These are phyloP conservation scores for Hirudo medicinalis DNA, from an alignment of 1,140 invertebrate genomes.

Conservation along the genomic window DNA sequence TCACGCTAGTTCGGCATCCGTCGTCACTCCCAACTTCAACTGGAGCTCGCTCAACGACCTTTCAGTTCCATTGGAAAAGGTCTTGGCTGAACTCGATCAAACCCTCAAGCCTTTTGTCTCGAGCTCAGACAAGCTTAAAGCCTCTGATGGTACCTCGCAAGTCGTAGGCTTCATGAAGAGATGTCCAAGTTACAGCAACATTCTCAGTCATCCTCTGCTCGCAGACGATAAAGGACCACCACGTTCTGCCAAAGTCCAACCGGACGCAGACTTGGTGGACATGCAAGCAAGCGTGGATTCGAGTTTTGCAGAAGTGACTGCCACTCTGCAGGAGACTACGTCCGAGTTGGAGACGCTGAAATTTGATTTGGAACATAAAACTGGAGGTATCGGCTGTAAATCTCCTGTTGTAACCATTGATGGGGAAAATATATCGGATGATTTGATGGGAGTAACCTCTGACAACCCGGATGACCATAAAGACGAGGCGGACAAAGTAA, in stretches of 20 bases:
- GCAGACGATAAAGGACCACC: neutral
- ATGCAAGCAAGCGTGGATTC: neutral
- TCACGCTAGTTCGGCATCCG: neutral
- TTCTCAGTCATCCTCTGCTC: constrained; percentile 1
- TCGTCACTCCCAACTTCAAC: neutral
- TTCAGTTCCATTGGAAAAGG: constrained; percentile 5
- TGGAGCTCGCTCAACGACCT: constrained; percentile 4
- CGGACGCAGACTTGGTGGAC: no score
- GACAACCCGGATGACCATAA: neutral
- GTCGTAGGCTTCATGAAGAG: constrained; percentile 1
- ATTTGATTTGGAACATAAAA: constrained; percentile 14
- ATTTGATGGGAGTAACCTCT: neutral
- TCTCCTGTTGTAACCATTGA: neutral
- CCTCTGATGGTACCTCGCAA: constrained; percentile 5
- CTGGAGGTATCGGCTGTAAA: neutral
- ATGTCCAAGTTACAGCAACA: constrained; percentile 17
- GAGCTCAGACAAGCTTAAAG: neutral
- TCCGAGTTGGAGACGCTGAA: constrained; percentile 4
- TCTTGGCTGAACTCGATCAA: constrained; percentile 2
- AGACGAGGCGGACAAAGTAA: neutral
- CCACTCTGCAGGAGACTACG: constrained; percentile 3
- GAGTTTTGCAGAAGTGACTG: neutral
- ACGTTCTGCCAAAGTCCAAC: neutral
- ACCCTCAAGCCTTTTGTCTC: constrained; percentile 5
- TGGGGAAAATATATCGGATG: neutral